A percentile compares a stretch with the other conserved stretches of the same genome.
These are phyloP conservation scores for Myocastor coypus DNA, from an alignment of 2,113 vertebrate species.

Conservation along the genomic window DNA sequence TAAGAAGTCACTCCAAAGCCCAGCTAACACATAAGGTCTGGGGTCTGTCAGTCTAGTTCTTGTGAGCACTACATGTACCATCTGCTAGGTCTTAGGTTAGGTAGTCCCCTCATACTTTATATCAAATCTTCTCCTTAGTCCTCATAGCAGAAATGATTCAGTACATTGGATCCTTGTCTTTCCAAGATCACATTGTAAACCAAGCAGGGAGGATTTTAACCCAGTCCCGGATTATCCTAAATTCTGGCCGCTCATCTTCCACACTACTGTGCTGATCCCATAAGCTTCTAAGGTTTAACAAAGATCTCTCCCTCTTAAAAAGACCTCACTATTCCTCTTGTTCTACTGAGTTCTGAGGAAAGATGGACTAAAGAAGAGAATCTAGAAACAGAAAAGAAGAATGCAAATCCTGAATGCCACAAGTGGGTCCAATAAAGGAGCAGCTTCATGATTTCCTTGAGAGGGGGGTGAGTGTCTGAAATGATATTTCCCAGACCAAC, in stretches of 20 bases:
- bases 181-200: background rate
- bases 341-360: background rate
- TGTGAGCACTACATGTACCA: rapidly evolving
- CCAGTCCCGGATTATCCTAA: background rate
- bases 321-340: background rate
- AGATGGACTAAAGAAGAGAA: background rate
- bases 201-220: background rate
- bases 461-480: background rate
- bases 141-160: background rate
- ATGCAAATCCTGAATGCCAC: background rate
- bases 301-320: background rate
- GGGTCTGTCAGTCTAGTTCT: background rate
- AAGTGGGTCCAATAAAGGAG: background rate
- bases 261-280: rapidly evolving
- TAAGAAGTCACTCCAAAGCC: background rate
- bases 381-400: background rate
- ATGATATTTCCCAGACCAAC: no score
- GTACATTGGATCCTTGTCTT: background rate
- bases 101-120: background rate
- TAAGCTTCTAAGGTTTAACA: background rate
- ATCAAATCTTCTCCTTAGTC: background rate
- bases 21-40: background rate
- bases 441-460: background rate
- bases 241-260: background rate
- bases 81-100: background rate